Conservation (phyloP, 2,888 invertebrate species). For the Pristionchus japonicus region DNA sequence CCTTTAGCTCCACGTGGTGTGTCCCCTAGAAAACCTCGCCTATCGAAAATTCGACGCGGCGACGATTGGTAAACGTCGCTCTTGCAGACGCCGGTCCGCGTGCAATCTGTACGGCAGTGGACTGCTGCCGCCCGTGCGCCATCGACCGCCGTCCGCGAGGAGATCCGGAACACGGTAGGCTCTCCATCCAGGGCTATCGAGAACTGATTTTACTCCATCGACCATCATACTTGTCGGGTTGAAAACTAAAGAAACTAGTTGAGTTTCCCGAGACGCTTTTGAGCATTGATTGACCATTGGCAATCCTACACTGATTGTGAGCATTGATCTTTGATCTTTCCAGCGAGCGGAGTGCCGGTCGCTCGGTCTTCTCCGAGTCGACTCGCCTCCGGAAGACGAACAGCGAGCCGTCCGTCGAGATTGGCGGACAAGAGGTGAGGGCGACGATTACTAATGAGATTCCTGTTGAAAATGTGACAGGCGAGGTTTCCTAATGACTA, state of each 20-base stretch:
- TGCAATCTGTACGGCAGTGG: conserved; percentile 44
- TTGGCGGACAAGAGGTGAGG: conserved; percentile 47
- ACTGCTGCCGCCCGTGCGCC: background rate
- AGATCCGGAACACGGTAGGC: conserved; percentile 41
- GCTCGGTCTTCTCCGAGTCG: background rate
- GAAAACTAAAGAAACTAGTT: background rate
- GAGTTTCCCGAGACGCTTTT: background rate
- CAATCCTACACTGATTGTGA: too few relatives aligned
- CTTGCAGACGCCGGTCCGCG: conserved; percentile 3
- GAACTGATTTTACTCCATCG: background rate
- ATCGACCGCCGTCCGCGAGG: background rate
- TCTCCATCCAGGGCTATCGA: background rate
- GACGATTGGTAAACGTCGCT: background rate
- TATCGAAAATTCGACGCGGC: background rate
- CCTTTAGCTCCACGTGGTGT: background rate
- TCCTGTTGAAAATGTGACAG: too few relatives aligned
- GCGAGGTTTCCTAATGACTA: too few relatives aligned
- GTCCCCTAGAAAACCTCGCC: background rate
- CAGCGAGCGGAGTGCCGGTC: conserved; percentile 37
- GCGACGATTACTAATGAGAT: background rate
- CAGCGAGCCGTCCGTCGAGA: conserved; percentile 69
- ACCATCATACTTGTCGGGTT: background rate
- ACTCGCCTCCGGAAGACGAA: conserved; percentile 64
- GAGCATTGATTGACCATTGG: background rate
- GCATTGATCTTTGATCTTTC: background rate